These are phyloP conservation scores for Iphiclides podalirius DNA, from an alignment of 2,888 invertebrate species.

Conservation along the genomic window DNA sequence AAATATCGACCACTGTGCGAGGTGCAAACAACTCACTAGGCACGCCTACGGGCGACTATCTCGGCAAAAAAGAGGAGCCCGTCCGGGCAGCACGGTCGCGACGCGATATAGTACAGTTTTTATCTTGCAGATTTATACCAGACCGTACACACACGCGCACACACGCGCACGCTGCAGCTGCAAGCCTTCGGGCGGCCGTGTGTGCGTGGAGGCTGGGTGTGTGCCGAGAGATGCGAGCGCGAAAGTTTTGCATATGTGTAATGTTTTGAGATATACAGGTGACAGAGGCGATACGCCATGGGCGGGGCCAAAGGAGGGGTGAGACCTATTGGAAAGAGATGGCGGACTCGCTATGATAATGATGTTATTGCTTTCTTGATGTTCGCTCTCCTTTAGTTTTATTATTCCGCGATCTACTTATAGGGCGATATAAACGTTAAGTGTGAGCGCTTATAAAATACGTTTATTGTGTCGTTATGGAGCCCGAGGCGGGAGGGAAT, in stretches of 20 bases:
- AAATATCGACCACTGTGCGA: slow-evolving; percentile 76
- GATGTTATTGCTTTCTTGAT: slow-evolving; percentile 80
- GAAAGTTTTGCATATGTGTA: slow-evolving; percentile 80
- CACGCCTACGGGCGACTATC: slow-evolving; percentile 72
- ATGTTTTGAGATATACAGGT: slow-evolving; percentile 80
- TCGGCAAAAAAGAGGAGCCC: slow-evolving; percentile 59
- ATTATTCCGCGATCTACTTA: slow-evolving; percentile 79
- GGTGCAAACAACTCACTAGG: slow-evolving; percentile 76
- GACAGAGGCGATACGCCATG: slow-evolving; percentile 74
- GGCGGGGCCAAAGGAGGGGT: slow-evolving; percentile 74
- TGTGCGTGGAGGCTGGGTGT: slow-evolving; percentile 45
- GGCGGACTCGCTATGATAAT: slow-evolving; percentile 78
- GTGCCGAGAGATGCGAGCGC: slow-evolving; percentile 60
- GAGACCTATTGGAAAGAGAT: slow-evolving; percentile 78
- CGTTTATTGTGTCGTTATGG: slow-evolving; percentile 74
- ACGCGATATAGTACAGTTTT: slow-evolving; percentile 73
- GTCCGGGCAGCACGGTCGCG: slow-evolving; percentile 48
- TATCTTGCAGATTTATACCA: slow-evolving; percentile 76
- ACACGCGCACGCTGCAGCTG: slow-evolving; percentile 30
- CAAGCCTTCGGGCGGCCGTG: slow-evolving; percentile 28
- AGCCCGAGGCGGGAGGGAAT: slow-evolving; percentile 52
- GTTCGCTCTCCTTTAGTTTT: slow-evolving; percentile 75
- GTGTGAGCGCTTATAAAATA: slow-evolving; percentile 76
- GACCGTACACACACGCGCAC: slow-evolving; percentile 22
- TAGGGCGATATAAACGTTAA: slow-evolving; percentile 77